A percentile compares a stretch with the other conserved stretches of the same genome.
Conservation (phyloP, 1,140 invertebrate genomes). For the Cherax quadricarinatus region DNA sequence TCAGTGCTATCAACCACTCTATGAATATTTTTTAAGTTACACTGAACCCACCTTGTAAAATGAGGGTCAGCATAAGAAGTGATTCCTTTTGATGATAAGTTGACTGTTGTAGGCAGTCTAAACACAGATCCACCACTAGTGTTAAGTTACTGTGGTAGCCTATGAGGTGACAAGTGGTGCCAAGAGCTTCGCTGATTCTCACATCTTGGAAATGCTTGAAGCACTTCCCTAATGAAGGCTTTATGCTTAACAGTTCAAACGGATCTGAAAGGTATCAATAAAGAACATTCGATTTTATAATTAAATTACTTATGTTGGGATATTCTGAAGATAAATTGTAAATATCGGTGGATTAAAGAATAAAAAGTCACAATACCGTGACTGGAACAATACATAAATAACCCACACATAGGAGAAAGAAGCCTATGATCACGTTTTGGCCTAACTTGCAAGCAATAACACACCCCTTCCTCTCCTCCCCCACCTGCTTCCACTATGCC, state of each 20-base stretch:
- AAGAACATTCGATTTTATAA: not conserved
- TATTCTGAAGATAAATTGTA: no score
- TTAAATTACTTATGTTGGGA: no score
- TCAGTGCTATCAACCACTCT: no score
- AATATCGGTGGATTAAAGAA: no score
- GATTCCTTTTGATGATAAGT: constrained; percentile 21
- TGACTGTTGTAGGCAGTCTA: constrained; percentile 24
- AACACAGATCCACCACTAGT: constrained; percentile 21
- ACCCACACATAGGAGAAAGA: no score
- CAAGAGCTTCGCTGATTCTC: constrained; percentile 11
- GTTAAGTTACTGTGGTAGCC: constrained; percentile 31
- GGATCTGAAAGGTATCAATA: constrained; percentile 21
- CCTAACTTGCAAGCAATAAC: no score
- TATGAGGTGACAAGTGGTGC: not conserved
- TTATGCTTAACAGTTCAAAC: constrained; percentile 19
- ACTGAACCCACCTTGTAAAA: constrained; percentile 26
- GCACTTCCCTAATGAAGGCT: constrained; percentile 18
- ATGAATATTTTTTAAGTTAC: no score
- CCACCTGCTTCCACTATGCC: no score
- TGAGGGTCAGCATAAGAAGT: constrained; percentile 22
- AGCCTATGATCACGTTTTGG: no score
- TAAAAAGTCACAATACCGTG: no score
- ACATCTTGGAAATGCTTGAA: constrained; percentile 31
- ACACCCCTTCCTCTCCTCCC: no score
- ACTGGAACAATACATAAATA: no score